Evolutionary conservation across 2,113 vertebrate species (phyloP).

Genomic region (Ellobius talpinus): DNA sequence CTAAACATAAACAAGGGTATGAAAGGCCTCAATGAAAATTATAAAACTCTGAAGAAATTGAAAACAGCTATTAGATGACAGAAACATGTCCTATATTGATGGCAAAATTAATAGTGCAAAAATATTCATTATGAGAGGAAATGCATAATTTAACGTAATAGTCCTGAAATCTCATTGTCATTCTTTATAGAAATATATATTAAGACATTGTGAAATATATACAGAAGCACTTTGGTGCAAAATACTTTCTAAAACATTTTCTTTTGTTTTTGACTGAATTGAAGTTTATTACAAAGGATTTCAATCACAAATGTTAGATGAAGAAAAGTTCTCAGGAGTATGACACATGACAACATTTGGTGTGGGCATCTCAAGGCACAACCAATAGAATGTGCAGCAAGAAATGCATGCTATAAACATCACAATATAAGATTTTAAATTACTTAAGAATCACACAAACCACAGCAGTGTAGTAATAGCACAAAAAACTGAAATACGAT

Average conservation of each 20-base stretch:
- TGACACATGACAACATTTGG: no score
- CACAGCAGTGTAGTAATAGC: not conserved
- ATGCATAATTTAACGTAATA: not conserved
- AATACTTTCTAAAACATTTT: not conserved
- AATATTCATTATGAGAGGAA: not conserved
- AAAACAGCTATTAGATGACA: not conserved
- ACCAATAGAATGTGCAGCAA: not conserved
- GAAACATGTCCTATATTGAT: not conserved
- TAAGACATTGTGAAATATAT: not conserved
- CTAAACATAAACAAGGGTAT: not conserved
- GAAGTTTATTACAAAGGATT: not conserved
- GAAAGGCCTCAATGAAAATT: not conserved
- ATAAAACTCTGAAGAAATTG: not conserved
- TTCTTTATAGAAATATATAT: not conserved
- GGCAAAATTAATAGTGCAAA: not conserved
- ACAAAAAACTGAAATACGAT: not conserved
- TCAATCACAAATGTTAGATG: not conserved
- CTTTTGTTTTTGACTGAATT: no score
- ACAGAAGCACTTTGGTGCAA: not conserved
- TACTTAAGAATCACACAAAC: not conserved
- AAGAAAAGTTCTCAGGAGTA: not conserved
- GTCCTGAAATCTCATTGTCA: not conserved
- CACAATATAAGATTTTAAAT: not conserved
- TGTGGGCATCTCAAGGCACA: not conserved
- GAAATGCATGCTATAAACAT: not conserved